phyloP scores from a whole-genome alignment of 1,140 invertebrate genomes.

The Varroa destructor region DNA sequence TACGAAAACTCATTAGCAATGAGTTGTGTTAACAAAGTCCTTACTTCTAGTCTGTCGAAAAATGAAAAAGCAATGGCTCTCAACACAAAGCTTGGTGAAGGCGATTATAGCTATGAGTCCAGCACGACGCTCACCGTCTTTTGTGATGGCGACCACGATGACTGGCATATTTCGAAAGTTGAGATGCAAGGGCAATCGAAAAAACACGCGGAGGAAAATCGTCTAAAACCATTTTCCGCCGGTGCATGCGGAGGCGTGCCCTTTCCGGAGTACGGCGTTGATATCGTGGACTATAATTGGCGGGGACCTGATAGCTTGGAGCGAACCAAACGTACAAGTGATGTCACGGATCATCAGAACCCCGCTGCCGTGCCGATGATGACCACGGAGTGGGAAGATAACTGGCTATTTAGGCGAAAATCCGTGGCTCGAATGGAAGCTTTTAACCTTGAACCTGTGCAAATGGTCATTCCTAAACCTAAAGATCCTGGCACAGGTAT shows the following conservation, averaged over 20 bases:
- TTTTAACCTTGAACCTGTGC: conserved; percentile 12
- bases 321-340: neutral
- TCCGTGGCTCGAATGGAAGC: neutral
- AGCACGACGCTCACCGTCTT: conserved; percentile 17
- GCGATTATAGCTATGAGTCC: conserved; percentile 26
- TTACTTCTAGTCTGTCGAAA: conserved; percentile 18
- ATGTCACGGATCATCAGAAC: neutral
- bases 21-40: conserved; percentile 26
- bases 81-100: neutral
- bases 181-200: neutral
- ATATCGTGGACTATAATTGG: conserved; percentile 10
- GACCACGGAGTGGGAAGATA: conserved; percentile 24
- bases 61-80: neutral
- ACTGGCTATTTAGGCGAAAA: conserved; percentile 18
- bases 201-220: neutral
- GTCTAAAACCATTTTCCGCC: conserved; percentile 2
- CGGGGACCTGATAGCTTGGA: neutral
- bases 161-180: neutral
- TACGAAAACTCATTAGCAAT: conserved; percentile 11
- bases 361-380: conserved; percentile 1
- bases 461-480: conserved; percentile 22
- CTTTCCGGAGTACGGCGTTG: conserved; percentile 20
- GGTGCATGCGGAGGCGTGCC: conserved; percentile 3
- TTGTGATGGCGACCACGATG: conserved; percentile 2
- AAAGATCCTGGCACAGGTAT: conserved; percentile 7